phyloP scores from a whole-genome alignment of 2,888 invertebrate genomes.

The Neoitamus cyanurus region DNA sequence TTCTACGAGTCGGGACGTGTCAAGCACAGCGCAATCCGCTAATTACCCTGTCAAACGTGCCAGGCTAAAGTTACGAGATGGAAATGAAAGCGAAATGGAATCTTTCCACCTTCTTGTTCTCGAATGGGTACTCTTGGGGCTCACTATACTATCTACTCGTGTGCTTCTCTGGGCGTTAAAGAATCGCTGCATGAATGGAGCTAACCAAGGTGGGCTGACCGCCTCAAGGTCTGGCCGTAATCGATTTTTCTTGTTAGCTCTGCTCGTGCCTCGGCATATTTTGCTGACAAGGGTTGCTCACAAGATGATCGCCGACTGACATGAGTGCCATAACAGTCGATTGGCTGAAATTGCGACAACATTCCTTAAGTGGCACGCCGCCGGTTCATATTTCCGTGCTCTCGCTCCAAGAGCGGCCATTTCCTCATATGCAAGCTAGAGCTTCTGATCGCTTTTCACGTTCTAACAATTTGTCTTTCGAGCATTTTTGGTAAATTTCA shows the following conservation, averaged over 20 bases:
- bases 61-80: background rate
- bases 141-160: background rate
- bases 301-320: background rate
- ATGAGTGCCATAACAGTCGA: background rate
- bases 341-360: background rate
- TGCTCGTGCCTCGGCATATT: background rate
- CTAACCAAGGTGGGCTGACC: constrained; percentile 4
- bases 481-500: background rate
- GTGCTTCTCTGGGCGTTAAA: background rate
- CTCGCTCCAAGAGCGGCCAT: no score
- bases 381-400: no score
- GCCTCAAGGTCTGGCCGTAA: background rate
- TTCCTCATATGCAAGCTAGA: background rate
- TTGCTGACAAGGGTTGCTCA: background rate
- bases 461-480: background rate
- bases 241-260: background rate
- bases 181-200: background rate
- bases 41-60: constrained; percentile 18
- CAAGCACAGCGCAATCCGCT: background rate
- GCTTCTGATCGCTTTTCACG: background rate
- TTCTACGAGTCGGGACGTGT: background rate
- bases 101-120: background rate
- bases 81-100: background rate
- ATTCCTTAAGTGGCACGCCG: background rate
- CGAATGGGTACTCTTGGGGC: background rate